phyloP scores from a whole-genome alignment of 2,113 vertebrate genomes.

The Platysternon megacephalum region DNA sequence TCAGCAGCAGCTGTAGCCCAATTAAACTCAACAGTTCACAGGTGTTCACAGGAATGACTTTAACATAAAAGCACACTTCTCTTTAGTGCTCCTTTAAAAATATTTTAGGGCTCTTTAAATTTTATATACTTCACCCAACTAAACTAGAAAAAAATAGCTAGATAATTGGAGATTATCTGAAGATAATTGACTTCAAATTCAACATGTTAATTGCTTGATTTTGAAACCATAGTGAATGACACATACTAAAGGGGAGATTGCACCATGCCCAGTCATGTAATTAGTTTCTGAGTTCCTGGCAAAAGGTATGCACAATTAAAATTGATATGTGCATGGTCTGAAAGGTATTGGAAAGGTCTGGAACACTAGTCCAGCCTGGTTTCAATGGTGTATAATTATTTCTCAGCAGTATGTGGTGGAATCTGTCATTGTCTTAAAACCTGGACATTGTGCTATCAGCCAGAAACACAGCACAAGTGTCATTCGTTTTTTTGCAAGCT shows the following conservation, averaged over 20 bases:
- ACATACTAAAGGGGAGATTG: not conserved
- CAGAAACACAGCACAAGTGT: slow-evolving; percentile 39
- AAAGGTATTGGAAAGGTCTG: slow-evolving; percentile 11
- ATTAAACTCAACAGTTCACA: slow-evolving; percentile 52
- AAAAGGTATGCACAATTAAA: slow-evolving; percentile 14
- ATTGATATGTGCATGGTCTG: not conserved
- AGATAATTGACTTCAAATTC: slow-evolving; percentile 24
- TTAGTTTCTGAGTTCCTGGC: not conserved
- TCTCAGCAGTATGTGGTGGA: slow-evolving; percentile 1
- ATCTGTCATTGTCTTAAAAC: slow-evolving; percentile 47
- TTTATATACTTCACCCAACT: slow-evolving; percentile 8
- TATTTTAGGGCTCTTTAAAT: slow-evolving; percentile 7
- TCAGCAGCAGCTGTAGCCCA: slow-evolving; percentile 39
- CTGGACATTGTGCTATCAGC: slow-evolving; percentile 27
- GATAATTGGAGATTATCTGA: not conserved
- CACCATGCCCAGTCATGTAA: not conserved
- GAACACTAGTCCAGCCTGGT: not conserved
- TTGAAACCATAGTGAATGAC: not conserved
- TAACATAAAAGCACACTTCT: slow-evolving; percentile 25
- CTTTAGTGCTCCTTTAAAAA: not conserved
- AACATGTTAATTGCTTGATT: slow-evolving; percentile 14
- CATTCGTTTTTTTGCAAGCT: slow-evolving; percentile 19
- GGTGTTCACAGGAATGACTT: slow-evolving; percentile 35
- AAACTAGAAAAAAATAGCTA: not conserved
- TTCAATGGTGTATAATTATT: slow-evolving; percentile 23